A percentile compares a stretch with the other conserved stretches of the same genome.
phyloP scores from a whole-genome alignment of 2,888 invertebrate species.

The Hirudinaria manillensis region DNA sequence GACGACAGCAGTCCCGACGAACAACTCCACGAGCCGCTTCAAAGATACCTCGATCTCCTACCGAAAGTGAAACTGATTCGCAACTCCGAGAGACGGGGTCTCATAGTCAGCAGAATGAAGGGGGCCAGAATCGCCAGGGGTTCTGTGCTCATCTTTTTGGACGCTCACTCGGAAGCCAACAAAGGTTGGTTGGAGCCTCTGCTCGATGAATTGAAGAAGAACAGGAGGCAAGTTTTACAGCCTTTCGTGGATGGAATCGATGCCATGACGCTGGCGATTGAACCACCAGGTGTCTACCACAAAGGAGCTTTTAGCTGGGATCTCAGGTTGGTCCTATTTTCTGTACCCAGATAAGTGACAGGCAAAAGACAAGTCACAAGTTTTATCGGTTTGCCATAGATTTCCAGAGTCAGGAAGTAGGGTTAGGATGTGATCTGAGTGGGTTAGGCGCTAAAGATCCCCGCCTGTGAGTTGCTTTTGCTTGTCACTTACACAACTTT shows the following conservation, averaged over 20 bases:
- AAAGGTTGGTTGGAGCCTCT: slow-evolving; percentile 40
- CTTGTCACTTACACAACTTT: too few species aligned
- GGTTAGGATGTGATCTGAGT: too few species aligned
- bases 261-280: slow-evolving; percentile 28
- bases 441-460: too few species aligned
- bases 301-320: slow-evolving; percentile 39
- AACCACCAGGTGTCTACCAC: slow-evolving; percentile 23
- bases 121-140: slow-evolving; percentile 33
- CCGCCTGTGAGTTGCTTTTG: not conserved
- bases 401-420: too few species aligned
- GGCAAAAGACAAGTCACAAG: too few species aligned
- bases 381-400: too few species aligned
- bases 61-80: slow-evolving; percentile 39
- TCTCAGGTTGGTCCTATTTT: slow-evolving; percentile 35
- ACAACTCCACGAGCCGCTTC: slow-evolving; percentile 34
- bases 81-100: slow-evolving; percentile 36
- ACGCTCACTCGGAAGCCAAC: slow-evolving; percentile 40
- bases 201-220: slow-evolving; percentile 34
- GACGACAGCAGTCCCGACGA: slow-evolving; percentile 39
- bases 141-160: slow-evolving; percentile 39
- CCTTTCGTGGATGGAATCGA: slow-evolving; percentile 40
- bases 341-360: not conserved
- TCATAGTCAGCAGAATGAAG: slow-evolving; percentile 38
- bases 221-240: slow-evolving; percentile 35
- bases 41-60: slow-evolving; percentile 34